Conservation (phyloP, 1,140 invertebrate species). For the Galendromus occidentalis region DNA sequence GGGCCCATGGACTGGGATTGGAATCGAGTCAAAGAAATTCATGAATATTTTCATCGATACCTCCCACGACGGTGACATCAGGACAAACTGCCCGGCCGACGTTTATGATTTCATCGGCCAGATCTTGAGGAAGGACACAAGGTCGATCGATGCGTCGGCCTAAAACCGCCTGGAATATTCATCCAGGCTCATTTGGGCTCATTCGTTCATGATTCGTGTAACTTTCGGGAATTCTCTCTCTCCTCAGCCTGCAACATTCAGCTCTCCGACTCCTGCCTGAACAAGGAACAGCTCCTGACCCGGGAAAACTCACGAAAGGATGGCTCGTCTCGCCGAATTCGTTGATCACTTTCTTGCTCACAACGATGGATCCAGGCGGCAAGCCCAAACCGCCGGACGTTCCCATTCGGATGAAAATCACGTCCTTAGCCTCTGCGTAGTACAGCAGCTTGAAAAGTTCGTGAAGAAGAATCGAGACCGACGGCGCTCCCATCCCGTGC, state of each 20-base stretch:
- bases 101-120: conserved; percentile 41
- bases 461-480: conserved; percentile 70
- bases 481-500: conserved; percentile 84
- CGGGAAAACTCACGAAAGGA: background rate
- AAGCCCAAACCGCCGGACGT: conserved; percentile 70
- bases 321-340: conserved; percentile 1
- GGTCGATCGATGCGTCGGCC: conserved; percentile 62
- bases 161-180: conserved; percentile 35
- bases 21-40: too few species aligned
- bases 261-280: too few species aligned
- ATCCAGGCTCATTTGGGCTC: background rate
- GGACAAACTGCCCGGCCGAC: background rate
- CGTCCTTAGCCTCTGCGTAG: conserved; percentile 64
- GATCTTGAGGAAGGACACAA: conserved; percentile 53
- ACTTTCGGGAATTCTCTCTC: too few species aligned
- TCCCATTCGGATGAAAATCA: conserved; percentile 73
- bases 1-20: too few species aligned
- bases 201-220: background rate
- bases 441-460: conserved; percentile 85
- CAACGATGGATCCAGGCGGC: background rate
- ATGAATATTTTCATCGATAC: conserved; percentile 28
- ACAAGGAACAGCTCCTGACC: too few species aligned
- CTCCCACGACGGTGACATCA: conserved; percentile 39
- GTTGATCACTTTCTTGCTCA: background rate
- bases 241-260: too few species aligned